Evolutionary conservation across 2,797 vertebrate species (phyloP).

Genomic region (Pygocentrus nattereri): DNA sequence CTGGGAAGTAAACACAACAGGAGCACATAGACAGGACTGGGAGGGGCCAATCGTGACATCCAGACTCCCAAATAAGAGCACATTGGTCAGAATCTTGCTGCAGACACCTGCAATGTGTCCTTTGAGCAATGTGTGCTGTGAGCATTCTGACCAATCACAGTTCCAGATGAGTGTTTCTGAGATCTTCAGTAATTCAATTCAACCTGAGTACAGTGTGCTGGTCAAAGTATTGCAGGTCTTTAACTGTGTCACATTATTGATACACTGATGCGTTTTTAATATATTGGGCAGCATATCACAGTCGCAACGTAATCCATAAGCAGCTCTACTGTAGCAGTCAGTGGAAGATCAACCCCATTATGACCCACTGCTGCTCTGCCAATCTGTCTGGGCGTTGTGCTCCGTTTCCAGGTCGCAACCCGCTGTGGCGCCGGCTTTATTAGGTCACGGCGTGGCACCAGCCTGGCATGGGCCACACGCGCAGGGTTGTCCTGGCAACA

Average conservation of each 20-base stretch:
- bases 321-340: conserved; percentile 6
- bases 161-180: neutral
- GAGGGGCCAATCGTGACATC: too few relatives aligned
- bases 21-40: too few relatives aligned
- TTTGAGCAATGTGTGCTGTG: neutral
- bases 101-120: too few relatives aligned
- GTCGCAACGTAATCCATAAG: neutral
- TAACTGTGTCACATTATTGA: neutral
- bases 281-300: neutral
- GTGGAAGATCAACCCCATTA: conserved; percentile 58
- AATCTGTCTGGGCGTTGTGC: conserved; percentile 83
- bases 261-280: neutral
- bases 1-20: too few relatives aligned
- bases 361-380: conserved; percentile 73
- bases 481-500: conserved; percentile 80
- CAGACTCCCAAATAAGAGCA: too few relatives aligned
- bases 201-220: too few relatives aligned
- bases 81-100: too few relatives aligned
- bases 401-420: conserved; percentile 84
- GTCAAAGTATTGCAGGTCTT: too few relatives aligned
- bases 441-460: conserved; percentile 83
- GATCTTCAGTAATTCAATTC: too few relatives aligned
- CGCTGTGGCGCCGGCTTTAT: conserved; percentile 83
- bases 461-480: conserved; percentile 75
- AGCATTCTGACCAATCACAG: neutral